Evolutionary conservation across 1,140 invertebrate species (phyloP).

Genomic region (Berghia stephanieae): DNA sequence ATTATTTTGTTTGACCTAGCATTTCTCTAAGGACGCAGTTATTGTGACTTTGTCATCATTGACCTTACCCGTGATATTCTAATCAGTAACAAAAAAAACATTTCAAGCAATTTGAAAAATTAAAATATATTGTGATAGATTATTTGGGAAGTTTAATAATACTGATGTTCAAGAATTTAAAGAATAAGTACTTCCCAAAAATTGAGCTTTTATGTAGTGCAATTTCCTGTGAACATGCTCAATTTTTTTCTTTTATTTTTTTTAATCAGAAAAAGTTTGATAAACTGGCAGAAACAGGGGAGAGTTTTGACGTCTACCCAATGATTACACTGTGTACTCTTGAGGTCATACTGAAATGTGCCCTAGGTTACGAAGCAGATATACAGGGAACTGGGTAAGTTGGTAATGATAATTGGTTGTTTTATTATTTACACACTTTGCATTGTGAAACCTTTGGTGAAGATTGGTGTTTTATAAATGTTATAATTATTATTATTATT

Average conservation of each 20-base stretch:
- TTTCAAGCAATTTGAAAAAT: background rate
- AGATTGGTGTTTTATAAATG: too few species aligned
- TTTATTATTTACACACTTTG: too few species aligned
- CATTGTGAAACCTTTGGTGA: too few species aligned
- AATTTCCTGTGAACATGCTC: background rate
- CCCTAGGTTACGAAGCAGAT: slow-evolving; percentile 52
- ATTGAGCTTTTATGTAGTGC: background rate
- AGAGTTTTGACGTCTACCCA: slow-evolving; percentile 39
- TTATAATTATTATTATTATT: too few species aligned
- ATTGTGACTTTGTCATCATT: too few species aligned
- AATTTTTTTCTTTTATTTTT: background rate
- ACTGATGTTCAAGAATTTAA: background rate
- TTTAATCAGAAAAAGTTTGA: slow-evolving; percentile 36
- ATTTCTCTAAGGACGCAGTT: too few species aligned
- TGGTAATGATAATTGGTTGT: background rate
- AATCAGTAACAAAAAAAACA: background rate
- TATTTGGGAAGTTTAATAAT: background rate
- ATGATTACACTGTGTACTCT: slow-evolving; percentile 52
- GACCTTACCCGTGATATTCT: too few species aligned
- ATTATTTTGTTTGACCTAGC: too few species aligned
- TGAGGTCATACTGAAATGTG: slow-evolving; percentile 57
- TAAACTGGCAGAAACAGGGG: slow-evolving; percentile 27
- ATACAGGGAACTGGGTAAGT: slow-evolving; percentile 50
- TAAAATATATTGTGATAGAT: too few species aligned
- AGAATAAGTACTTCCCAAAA: too few species aligned